Base-by-base conservation (phyloP, 1,140 invertebrate species). In the Macrobrachium nipponense region DNA sequence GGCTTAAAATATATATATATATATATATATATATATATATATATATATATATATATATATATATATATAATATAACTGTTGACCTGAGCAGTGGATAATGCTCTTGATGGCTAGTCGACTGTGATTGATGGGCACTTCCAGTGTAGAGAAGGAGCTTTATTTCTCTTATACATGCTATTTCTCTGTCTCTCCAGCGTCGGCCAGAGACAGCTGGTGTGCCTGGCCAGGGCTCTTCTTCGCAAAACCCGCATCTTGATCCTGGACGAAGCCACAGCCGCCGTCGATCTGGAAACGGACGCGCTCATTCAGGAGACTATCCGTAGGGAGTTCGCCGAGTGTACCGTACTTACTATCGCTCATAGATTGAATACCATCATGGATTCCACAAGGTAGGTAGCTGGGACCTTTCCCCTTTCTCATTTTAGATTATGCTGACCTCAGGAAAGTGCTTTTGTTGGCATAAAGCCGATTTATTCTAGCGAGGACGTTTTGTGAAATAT, bases 311-410 rank as follows among this genome's bases (percentile, higher is more conserved):
- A 94, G 92, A 98, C 97, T 0, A 98, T 98, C 90, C 93, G 96
- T 43, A 93, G 94, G 62, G 96, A 98, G 91, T 98, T 99, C 91
- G 94, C 93, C 89, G 93, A 96, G 86, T 97, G 96, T 91, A 98
- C 97, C 23, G 95, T 98, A 75, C 93, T 98, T 58, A 98, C 97
- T 0, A 98, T 99, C 91, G 98, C 97, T 72, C 97, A 98, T 92
- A 94, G 97, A 58, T 93, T 98, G 75, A 98, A 98, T 91, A 98
- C 97, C 60, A 98, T 98, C 83, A 94, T 98, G 94, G 97, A 98
- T 92, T 97, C 95, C 17, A 95, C 96, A 89, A 95, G 93, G 93
- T 93, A 89, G 82, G 76, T 82, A n/a, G 44, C 5, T 58, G 66
- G 17, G 18, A 27, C 23, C 17, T 66, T 23, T 61, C 23, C 59